phyloP scores from a whole-genome alignment of 2,113 vertebrate genomes.

The Amphiprion ocellaris region DNA sequence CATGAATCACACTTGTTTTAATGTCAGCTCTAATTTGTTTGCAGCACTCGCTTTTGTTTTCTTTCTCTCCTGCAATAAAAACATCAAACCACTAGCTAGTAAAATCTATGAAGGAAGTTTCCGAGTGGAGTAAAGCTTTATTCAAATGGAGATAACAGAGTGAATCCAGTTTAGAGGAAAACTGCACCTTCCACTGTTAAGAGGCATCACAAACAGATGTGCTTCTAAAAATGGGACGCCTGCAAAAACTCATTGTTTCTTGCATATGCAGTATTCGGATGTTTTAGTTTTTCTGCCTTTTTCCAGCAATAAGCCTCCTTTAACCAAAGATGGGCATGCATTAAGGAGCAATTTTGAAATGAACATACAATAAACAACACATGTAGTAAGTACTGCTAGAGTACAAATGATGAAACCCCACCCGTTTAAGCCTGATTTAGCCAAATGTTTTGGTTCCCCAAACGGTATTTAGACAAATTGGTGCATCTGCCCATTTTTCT shows the following conservation, averaged over 20 bases:
- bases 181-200: slow-evolving; percentile 16
- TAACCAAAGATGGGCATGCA: too few relatives aligned
- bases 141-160: not conserved
- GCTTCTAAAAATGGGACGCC: not conserved
- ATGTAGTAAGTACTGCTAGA: too few relatives aligned
- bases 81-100: not conserved
- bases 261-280: not conserved
- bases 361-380: too few relatives aligned
- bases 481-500: too few relatives aligned
- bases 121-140: not conserved
- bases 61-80: slow-evolving; percentile 9
- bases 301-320: too few relatives aligned
- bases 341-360: too few relatives aligned
- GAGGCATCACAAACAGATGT: slow-evolving; percentile 18
- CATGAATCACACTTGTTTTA: not conserved
- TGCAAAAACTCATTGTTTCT: not conserved
- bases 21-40: not conserved
- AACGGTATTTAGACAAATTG: too few relatives aligned
- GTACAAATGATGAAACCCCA: too few relatives aligned
- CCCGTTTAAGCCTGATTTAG: too few relatives aligned
- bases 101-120: slow-evolving; percentile 2
- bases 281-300: too few relatives aligned
- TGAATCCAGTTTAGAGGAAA: slow-evolving; percentile 13
- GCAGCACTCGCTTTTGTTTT: not conserved
- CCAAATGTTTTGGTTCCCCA: too few relatives aligned